A percentile compares a stretch with the other conserved stretches of the same genome.
Evolutionary conservation across 1,140 invertebrate species (phyloP).

Genomic region (Neelides sp.): DNA sequence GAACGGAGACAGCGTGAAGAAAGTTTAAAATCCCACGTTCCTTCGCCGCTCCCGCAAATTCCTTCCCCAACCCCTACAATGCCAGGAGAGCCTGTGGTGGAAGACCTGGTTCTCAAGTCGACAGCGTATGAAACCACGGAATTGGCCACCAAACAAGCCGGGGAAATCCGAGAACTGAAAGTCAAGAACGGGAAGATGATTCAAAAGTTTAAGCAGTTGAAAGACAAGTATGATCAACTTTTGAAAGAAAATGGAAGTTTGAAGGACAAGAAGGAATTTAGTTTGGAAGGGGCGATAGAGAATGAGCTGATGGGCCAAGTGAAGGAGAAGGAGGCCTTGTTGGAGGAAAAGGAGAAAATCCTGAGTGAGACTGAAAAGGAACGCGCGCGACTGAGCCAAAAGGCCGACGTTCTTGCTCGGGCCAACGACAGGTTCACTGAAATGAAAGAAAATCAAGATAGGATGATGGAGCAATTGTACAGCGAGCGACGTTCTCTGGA

Average conservation of each 20-base stretch:
- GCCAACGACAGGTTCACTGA: constrained; percentile 64
- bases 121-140: constrained; percentile 12
- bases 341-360: constrained; percentile 49
- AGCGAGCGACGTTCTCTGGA: constrained; percentile 57
- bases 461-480: constrained; percentile 52
- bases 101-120: constrained; percentile 2
- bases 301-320: constrained; percentile 27
- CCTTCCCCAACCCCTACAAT: background rate
- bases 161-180: constrained; percentile 37
- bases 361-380: constrained; percentile 49
- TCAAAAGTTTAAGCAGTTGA: constrained; percentile 60
- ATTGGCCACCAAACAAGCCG: constrained; percentile 5
- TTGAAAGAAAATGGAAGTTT: constrained; percentile 51
- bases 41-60: background rate
- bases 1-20: background rate
- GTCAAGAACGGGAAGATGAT: constrained; percentile 47
- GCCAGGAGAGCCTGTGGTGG: background rate
- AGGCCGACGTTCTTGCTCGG: constrained; percentile 56
- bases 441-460: constrained; percentile 64
- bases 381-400: constrained; percentile 50
- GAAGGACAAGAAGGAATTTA: constrained; percentile 48
- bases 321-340: constrained; percentile 57
- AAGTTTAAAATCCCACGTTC: background rate
- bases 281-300: constrained; percentile 44
- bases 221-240: constrained; percentile 48